Evolutionary conservation across 2,888 invertebrate genomes (phyloP).

Genomic region (Diabrotica balteata): DNA sequence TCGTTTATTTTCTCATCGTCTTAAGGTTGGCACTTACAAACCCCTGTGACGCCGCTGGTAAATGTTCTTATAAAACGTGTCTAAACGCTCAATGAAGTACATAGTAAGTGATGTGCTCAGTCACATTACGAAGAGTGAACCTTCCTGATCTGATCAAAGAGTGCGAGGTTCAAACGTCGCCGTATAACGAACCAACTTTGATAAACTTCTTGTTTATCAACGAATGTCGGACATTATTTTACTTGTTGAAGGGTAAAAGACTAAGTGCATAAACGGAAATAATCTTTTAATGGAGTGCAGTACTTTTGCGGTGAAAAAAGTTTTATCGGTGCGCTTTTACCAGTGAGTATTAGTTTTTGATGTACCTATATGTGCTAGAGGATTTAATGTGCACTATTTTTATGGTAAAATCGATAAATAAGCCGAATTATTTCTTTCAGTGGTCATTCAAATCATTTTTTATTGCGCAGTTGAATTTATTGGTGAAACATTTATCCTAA

Average conservation of each 20-base stretch:
- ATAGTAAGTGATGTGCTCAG: neutral
- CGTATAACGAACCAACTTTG: constrained; percentile 8
- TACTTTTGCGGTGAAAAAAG: constrained; percentile 1
- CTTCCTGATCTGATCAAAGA: constrained; percentile 24
- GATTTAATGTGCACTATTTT: no score
- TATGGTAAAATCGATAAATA: no score
- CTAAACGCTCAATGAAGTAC: constrained; percentile 13
- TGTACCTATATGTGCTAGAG: no score
- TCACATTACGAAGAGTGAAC: constrained; percentile 21
- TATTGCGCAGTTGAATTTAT: no score
- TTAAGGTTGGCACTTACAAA: no score
- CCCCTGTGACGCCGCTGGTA: neutral
- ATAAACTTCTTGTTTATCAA: constrained; percentile 16
- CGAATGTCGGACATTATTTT: constrained; percentile 3
- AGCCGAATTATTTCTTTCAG: no score
- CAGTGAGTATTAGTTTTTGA: neutral
- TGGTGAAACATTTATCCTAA: no score
- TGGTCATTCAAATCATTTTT: no score
- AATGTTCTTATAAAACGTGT: constrained; percentile 1
- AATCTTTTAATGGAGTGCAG: neutral
- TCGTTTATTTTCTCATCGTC: no score
- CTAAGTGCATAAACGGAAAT: constrained; percentile 4
- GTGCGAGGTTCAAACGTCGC: constrained; percentile 20
- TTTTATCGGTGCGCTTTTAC: constrained; percentile 2
- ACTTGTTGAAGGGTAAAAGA: constrained; percentile 4